Conservation (phyloP, 1,140 invertebrate species). For the Probaryconus sp. region DNA sequence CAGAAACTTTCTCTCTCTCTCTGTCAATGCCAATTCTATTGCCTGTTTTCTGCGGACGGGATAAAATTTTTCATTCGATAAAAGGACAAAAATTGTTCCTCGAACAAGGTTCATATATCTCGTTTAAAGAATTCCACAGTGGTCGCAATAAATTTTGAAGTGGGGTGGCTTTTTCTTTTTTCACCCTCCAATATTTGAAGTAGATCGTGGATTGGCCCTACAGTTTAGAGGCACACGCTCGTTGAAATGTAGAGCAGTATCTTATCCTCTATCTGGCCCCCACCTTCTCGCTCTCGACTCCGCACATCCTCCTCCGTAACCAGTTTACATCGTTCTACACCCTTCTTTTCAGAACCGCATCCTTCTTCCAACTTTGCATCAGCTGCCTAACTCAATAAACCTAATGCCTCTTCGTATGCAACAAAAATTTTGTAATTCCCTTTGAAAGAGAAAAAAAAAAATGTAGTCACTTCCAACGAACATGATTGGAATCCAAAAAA, state of each 20-base stretch:
- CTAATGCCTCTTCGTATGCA: neutral
- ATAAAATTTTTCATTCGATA: too few relatives aligned
- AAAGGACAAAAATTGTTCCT: too few relatives aligned
- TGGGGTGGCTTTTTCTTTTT: neutral
- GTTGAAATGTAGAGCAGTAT: conserved; percentile 28
- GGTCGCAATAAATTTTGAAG: too few relatives aligned
- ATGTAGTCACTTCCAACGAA: too few relatives aligned
- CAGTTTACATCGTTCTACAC: conserved; percentile 24
- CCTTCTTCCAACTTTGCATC: conserved; percentile 7
- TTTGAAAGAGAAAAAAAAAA: too few relatives aligned
- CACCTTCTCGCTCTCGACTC: conserved; percentile 25
- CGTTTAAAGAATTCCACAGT: too few relatives aligned
- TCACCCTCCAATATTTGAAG: conserved; percentile 13
- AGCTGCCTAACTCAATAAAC: conserved; percentile 20
- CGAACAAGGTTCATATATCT: too few relatives aligned
- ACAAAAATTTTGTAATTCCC: too few relatives aligned
- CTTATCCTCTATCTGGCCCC: conserved; percentile 37
- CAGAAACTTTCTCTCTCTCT: conserved; percentile 36
- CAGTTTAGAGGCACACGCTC: conserved; percentile 16
- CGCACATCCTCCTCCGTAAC: conserved; percentile 26
- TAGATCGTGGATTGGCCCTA: neutral
- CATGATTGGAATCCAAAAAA: too few relatives aligned
- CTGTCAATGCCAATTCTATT: conserved; percentile 31
- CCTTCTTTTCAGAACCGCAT: conserved; percentile 21
- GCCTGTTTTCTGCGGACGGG: too few relatives aligned